A percentile compares a stretch with the other conserved stretches of the same genome.
These are phyloP conservation scores for Protaetia brevitarsis DNA, from an alignment of 1,140 invertebrate species.

Conservation along the genomic window DNA sequence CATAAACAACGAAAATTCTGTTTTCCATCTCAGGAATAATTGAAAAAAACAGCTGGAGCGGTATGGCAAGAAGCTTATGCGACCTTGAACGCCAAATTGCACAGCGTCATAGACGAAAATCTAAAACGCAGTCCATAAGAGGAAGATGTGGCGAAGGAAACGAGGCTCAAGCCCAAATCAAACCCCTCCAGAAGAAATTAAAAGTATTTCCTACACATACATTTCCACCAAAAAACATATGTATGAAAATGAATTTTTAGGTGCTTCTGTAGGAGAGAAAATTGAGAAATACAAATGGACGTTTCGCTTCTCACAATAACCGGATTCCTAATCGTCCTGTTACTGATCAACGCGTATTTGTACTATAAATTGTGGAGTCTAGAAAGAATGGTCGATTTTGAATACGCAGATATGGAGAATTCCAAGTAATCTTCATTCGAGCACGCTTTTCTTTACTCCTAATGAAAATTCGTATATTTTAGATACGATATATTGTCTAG, in stretches of 20 bases:
- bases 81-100: not conserved
- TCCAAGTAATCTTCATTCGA: too few species aligned
- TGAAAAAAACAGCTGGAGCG: conserved; percentile 2
- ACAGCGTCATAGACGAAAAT: not conserved
- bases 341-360: not conserved
- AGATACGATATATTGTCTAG: too few species aligned
- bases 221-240: not conserved
- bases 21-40: not conserved
- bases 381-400: too few species aligned
- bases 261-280: not conserved
- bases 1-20: too few species aligned
- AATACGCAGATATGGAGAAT: too few species aligned
- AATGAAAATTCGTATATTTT: too few species aligned
- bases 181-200: not conserved
- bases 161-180: not conserved
- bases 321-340: not conserved
- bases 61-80: not conserved
- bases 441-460: too few species aligned
- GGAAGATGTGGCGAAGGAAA: not conserved
- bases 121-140: not conserved
- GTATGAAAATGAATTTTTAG: not conserved
- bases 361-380: not conserved
- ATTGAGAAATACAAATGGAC: not conserved
- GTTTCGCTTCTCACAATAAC: not conserved
- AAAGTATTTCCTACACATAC: not conserved